Percentiles rank a stretch among this genome's conserved stretches.
Evolutionary conservation across 2,888 invertebrate species (phyloP).

Genomic region (Strigamia transsilvanica): DNA sequence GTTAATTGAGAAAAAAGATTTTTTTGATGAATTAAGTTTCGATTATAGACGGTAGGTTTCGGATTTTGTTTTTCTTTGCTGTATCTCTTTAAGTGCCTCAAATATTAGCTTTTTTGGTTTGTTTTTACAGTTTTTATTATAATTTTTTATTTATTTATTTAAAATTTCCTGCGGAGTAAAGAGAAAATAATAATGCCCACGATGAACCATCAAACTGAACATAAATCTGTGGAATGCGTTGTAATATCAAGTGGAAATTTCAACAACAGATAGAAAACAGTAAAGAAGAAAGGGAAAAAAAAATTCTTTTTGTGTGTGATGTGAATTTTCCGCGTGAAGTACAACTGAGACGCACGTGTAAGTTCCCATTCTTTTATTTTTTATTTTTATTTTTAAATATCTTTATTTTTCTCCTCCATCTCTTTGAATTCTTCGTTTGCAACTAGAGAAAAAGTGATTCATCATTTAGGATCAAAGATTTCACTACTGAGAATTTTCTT

Average conservation of each 20-base stretch:
- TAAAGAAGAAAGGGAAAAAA: neutral
- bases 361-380: neutral
- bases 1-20: no score
- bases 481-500: neutral
- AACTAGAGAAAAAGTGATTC: neutral
- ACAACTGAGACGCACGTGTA: slow-evolving; percentile 20
- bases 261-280: neutral
- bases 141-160: no score
- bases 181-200: neutral
- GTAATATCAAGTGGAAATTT: slow-evolving; percentile 23
- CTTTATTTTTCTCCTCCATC: neutral
- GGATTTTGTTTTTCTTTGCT: no score
- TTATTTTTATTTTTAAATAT: neutral
- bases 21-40: no score
- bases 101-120: no score
- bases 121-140: no score
- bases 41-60: no score
- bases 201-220: neutral
- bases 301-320: slow-evolving; percentile 24
- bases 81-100: no score
- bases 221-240: slow-evolving; percentile 12
- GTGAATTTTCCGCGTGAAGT: slow-evolving; percentile 27
- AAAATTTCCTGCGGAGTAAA: neutral
- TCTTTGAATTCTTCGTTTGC: neutral
- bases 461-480: neutral